Evolutionary conservation across 1,140 invertebrate species (phyloP).

Genomic region (Prorops nasuta): DNA sequence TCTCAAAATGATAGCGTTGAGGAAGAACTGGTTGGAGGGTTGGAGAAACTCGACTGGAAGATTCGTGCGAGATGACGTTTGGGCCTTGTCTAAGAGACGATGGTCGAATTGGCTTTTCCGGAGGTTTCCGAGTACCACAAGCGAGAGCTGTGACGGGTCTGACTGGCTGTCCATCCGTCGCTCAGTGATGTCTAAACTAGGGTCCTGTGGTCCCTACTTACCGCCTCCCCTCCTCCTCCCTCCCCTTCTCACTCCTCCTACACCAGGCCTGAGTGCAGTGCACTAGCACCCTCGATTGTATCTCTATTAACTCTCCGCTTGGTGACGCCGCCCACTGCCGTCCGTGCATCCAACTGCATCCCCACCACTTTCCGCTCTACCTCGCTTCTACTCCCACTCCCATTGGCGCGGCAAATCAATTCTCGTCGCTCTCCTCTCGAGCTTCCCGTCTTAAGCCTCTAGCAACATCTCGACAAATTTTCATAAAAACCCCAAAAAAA

Average conservation of each 20-base stretch:
- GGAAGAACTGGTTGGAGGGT: too few species aligned
- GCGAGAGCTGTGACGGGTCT: constrained; percentile 54
- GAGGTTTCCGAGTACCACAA: constrained; percentile 47
- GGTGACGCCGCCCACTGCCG: constrained; percentile 1
- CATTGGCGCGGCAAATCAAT: not conserved
- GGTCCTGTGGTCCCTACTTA: constrained; percentile 49
- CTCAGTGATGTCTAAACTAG: constrained; percentile 58
- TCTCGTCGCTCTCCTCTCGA: constrained; percentile 23
- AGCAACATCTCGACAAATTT: too few species aligned
- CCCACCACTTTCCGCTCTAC: constrained; percentile 20
- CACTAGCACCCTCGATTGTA: constrained; percentile 56
- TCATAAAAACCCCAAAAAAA: too few species aligned
- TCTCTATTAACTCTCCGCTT: constrained; percentile 53
- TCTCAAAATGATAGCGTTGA: too few species aligned
- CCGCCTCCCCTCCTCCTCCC: constrained; percentile 39
- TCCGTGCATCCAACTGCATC: too few species aligned
- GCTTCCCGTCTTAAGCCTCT: too few species aligned
- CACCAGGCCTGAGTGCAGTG: constrained; percentile 41
- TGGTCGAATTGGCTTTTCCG: constrained; percentile 42
- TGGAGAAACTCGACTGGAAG: too few species aligned
- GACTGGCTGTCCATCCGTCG: constrained; percentile 58
- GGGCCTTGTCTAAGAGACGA: too few species aligned
- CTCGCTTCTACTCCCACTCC: constrained; percentile 17
- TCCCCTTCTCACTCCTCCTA: constrained; percentile 46
- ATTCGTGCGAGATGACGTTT: too few species aligned